A percentile compares a stretch with the other conserved stretches of the same genome.
phyloP scores from a whole-genome alignment of 2,888 invertebrate species.

The Sisyra terminalis region DNA sequence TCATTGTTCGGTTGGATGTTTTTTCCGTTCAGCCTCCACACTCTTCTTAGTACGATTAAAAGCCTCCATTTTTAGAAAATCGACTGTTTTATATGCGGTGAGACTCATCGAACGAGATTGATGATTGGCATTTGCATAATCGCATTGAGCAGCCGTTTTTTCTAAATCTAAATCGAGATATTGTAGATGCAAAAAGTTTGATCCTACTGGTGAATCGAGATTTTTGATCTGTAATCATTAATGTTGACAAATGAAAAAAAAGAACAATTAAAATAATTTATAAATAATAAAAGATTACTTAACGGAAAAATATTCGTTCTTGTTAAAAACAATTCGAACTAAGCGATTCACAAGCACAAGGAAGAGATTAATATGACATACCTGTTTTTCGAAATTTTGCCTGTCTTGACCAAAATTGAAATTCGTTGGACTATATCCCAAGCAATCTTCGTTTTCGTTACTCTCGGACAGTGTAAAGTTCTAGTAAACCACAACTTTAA shows the following conservation, averaged over 20 bases:
- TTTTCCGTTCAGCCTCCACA: conserved; percentile 49
- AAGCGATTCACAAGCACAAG: too few species aligned
- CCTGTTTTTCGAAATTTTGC: too few species aligned
- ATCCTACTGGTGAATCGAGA: conserved; percentile 18
- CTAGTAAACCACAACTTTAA: too few species aligned
- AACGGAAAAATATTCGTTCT: too few species aligned
- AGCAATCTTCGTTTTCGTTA: too few species aligned
- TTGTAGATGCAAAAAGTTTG: conserved; percentile 34
- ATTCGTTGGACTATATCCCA: too few species aligned
- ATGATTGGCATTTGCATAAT: conserved; percentile 12
- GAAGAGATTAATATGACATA: too few species aligned
- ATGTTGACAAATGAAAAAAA: not conserved
- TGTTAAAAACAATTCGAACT: too few species aligned
- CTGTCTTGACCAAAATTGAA: too few species aligned
- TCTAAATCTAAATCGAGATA: conserved; percentile 78
- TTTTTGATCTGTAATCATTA: not conserved
- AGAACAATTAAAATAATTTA: not conserved
- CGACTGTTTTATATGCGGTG: conserved; percentile 79
- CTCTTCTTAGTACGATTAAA: conserved; percentile 74
- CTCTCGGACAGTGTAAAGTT: too few species aligned
- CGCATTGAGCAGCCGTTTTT: conserved; percentile 17
- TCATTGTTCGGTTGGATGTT: conserved; percentile 22
- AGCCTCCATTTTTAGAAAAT: conserved; percentile 86
- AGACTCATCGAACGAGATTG: conserved; percentile 16
- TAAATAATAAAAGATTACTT: too few species aligned